Evolutionary conservation across 2,888 invertebrate genomes (phyloP), one percentile per base, ranked within the genome.

Genomic region (Epinotia ramella): DNA sequence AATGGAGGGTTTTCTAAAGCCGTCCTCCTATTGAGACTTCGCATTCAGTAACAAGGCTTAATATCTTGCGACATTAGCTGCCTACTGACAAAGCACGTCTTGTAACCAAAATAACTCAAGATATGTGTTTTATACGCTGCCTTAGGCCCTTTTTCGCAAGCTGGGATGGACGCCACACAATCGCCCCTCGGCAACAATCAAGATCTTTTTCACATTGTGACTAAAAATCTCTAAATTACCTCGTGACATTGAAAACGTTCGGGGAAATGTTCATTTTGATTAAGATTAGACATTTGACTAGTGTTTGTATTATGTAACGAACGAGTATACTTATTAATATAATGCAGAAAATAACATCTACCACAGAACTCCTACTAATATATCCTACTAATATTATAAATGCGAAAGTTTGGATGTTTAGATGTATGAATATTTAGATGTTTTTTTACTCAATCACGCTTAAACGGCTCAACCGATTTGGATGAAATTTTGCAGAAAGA

Each of bases 21-120:
- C 68, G 44, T 68, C 20, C 68, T 68, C 24, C 59, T 69, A 59
- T 69, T 69, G 59, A 69, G 24, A n/a, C 24, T 20, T 33, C 33
- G 68, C 24, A 62, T 49, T 70, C 70, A 57, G 75, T 56, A 71
- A 67, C 62, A 60, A 56, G 62, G 66, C 72, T 76, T 76, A 76
- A 76, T 76, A 76, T 76, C 70, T 53, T 24, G 53, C 60, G 57
- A 75, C 75, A 75, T 75, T 75, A 75, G 76, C 66, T 44, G 71
- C 66, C 46, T 56, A 62, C 16, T 40, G 49, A 76, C 76, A 76
- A 76, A 72, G 66, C 70, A 16, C 9, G 20, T 9, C 24, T 59
- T n/a, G 44, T 16, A 13, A 57, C 24, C 46, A 69, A 24, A 59
- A 69, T 0, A 24, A 11, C 68, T 3, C 16, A 69, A 59, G 7